phyloP scores from a whole-genome alignment of 92 coral and sea anemone species.

The Phenganax subtilis region DNA sequence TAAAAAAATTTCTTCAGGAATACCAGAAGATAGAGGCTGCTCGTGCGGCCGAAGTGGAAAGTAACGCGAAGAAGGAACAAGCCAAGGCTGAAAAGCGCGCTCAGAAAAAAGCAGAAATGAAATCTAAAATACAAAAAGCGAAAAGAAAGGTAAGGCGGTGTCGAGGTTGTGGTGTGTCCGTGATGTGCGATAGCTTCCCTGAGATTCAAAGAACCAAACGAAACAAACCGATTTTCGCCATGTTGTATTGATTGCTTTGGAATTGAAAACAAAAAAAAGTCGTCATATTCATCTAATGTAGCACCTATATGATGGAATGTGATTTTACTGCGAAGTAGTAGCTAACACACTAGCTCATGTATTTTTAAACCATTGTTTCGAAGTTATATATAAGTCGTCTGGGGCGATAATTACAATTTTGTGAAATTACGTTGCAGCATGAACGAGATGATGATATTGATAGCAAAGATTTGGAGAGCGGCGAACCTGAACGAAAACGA shows the following conservation, averaged over 20 bases:
- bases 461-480: not conserved
- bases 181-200: not conserved
- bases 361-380: too few species aligned
- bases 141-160: slow-evolving; percentile 57
- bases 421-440: slow-evolving; percentile 7
- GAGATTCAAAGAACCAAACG: slow-evolving; percentile 48
- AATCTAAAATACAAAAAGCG: slow-evolving; percentile 41
- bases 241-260: too few species aligned
- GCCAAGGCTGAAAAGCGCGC: slow-evolving; percentile 55
- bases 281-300: too few species aligned
- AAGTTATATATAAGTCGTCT: too few species aligned
- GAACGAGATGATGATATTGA: slow-evolving; percentile 5
- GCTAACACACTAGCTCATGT: too few species aligned
- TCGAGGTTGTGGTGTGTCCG: too few species aligned
- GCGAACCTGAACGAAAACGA: slow-evolving; percentile 23
- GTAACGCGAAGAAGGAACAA: slow-evolving; percentile 57
- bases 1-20: slow-evolving; percentile 39
- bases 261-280: too few species aligned
- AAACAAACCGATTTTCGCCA: slow-evolving; percentile 28
- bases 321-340: too few species aligned
- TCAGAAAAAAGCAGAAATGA: slow-evolving; percentile 47
- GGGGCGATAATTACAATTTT: too few species aligned
- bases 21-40: slow-evolving; percentile 67
- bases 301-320: too few species aligned
- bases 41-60: slow-evolving; percentile 55